Base-by-base conservation (phyloP, 2,113 vertebrate species). In the Lophotis ruficrista region DNA sequence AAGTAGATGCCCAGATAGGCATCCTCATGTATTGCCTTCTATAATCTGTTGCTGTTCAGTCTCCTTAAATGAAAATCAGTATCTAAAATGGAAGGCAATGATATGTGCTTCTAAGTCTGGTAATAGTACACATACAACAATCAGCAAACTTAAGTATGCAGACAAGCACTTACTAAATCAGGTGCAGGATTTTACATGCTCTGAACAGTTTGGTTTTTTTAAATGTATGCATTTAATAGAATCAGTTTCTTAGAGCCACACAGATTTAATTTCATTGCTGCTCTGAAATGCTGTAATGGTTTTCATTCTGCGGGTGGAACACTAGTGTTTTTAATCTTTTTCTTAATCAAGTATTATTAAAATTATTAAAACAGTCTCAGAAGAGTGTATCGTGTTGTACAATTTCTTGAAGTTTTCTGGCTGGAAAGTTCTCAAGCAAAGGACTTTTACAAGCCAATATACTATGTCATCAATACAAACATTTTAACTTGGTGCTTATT, bases 211-310 rank as follows among this genome's bases (percentile, higher is more conserved):
- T 18, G 2, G 3, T 48, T 56, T 72, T 94, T 88, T 83, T 61
- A 83, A 78, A 94, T 89, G 58, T 23, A 41, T 62, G 79, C 68
- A 38, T 61, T 96, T 96, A 71, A 58, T 80, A 64, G 88, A 71
- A 86, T 86, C 68, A 53, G 71, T 93, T 80, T 92, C 68, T 91
- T 93, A 96, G 77, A 79, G 51, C 61, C 93, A 79, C 54, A 7
- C 51, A 81, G 92, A 65, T 58, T 66, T 57, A 61, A 62, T 95
- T 70, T 43, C n/a, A 35, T 80, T 73, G 70, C 81, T 87, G 62
- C 69, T 94, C 31, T 68, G n/a, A 87, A 87, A 37, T 37, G 16
- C 33, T 43, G 6, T 24, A 54, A 57, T 21, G 31, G 41, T 30
- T 87, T 94, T 95, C 51, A 21, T 84, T 93, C 65, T 94, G 57